phyloP scores from a whole-genome alignment of 1,140 invertebrate species.

The Drusus annulatus region DNA sequence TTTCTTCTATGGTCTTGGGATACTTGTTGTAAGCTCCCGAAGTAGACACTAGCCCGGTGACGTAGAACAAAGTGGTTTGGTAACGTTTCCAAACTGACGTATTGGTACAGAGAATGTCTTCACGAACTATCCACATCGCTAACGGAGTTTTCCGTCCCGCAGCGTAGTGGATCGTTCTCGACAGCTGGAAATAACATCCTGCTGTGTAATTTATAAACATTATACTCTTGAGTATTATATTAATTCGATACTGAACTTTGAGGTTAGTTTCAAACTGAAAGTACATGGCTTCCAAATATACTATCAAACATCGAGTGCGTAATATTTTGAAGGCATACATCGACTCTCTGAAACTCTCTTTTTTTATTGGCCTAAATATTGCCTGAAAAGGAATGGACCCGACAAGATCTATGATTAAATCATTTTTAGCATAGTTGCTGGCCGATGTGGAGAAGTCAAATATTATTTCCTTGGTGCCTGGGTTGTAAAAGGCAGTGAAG shows the following conservation, averaged over 20 bases:
- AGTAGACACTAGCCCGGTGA: constrained; percentile 25
- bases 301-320: constrained; percentile 10
- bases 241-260: constrained; percentile 17
- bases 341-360: constrained; percentile 19
- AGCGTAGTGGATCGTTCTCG: constrained; percentile 14
- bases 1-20: not conserved
- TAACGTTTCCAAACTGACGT: not conserved
- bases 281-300: constrained; percentile 25
- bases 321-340: constrained; percentile 40
- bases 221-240: not conserved
- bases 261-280: constrained; percentile 30
- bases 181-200: constrained; percentile 33
- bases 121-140: constrained; percentile 17
- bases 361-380: constrained; percentile 1
- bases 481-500: constrained; percentile 34
- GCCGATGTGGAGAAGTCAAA: constrained; percentile 2
- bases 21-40: constrained; percentile 15
- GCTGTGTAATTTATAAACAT: constrained; percentile 24
- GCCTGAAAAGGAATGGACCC: constrained; percentile 35
- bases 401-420: constrained; percentile 34
- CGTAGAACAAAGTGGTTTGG: constrained; percentile 28
- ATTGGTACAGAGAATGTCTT: not conserved
- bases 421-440: constrained; percentile 23
- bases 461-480: constrained; percentile 32
- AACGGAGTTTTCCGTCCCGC: not conserved